A percentile compares a stretch with the other conserved stretches of the same genome.
Conservation (phyloP, 2,113 vertebrate genomes). For the Danio rerio region GRCz12tu NC_133181.1:54319501-54320000, state of each 20-base stretch:
- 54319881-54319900: background rate
- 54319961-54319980: background rate
- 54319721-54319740: background rate
- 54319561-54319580: too few relatives aligned
- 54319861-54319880: background rate
- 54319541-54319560: too few relatives aligned
- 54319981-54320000: background rate
- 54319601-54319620: too few relatives aligned
- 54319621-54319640: too few relatives aligned
- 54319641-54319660: background rate
- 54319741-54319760: background rate
- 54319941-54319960: slow-evolving; percentile 8
- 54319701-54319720: background rate
- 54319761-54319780: background rate
- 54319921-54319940: background rate
- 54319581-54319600: too few relatives aligned
- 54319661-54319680: background rate
- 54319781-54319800: background rate
- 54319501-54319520: too few relatives aligned
- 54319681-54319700: background rate
- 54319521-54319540: too few relatives aligned
- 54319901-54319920: background rate
- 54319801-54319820: slow-evolving; percentile 3
- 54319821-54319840: slow-evolving; percentile 2
- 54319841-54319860: slow-evolving; percentile 1